Base-by-base conservation (phyloP, 1,140 invertebrate species). In the Pectinophora gossypiella region DNA sequence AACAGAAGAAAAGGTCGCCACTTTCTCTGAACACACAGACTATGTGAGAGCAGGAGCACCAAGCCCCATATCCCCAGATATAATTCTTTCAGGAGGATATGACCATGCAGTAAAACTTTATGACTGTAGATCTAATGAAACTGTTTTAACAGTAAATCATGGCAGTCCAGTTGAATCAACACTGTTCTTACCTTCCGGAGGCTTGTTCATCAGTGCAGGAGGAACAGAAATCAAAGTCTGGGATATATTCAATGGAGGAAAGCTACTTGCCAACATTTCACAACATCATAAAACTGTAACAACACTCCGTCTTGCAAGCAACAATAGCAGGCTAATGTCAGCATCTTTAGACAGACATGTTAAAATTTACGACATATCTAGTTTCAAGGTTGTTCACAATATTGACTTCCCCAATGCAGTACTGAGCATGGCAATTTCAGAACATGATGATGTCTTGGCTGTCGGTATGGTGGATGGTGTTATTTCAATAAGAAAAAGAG, bases 271-370 rank as follows among this genome's bases (percentile, higher is more conserved):
- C 9, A 92, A 91, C 80, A 90, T 97, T 65, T 92, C 92, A 36
- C 92, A 95, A 73, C 94, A 99, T 83, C 96, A 99, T 75, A 99
- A 99, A 90, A 98, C 97, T 1, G 92, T 99, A 1, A 98, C 96
- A 1, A 94, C 93, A 61, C 67, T 98, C 16, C 87, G 90, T 61
- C 89, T 97, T 50, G 94, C 94, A 16, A 94, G 92, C 18, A 92
- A 96, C 73, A 94, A 93, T 19, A 93, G 92, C 51, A 90, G 95
- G 66, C 88, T 99, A 27, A 73, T 99, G 57, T 98, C 97, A 6
- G 96, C 93, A 4, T 97, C 96, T 1, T 87, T 99, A 38, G 98
- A 99, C 75, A 91, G 95, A 63, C 96, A 98, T 88, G 94, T 99
- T 0, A 99, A 99, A 89, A 93, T 99, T 61, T 98, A 98, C 85